Conservation (phyloP, 2,888 invertebrate species). For the Dusona sp. region DNA sequence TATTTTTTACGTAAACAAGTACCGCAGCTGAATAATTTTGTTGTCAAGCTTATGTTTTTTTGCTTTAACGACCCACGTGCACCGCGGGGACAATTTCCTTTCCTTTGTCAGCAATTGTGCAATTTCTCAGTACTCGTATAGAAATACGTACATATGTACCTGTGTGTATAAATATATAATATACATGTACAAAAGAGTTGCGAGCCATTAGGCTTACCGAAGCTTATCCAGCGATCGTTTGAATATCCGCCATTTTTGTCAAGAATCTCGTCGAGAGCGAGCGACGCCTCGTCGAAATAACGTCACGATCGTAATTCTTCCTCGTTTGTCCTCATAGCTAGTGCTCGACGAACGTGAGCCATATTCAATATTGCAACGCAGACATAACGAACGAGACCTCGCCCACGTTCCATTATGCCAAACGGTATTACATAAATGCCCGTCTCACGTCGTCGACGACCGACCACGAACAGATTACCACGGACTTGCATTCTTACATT, state of each 20-base stretch:
- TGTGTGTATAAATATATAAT: not conserved
- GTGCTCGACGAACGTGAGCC: constrained; percentile 21
- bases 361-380: constrained; percentile 53
- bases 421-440: constrained; percentile 74
- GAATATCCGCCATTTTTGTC: constrained; percentile 54
- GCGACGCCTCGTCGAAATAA: constrained; percentile 31
- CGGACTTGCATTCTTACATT: constrained; percentile 32
- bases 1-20: not conserved
- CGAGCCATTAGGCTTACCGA: not conserved
- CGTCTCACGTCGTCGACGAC: constrained; percentile 35
- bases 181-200: not conserved
- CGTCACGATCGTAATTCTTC: constrained; percentile 50
- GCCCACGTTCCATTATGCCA: constrained; percentile 76
- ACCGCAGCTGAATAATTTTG: not conserved
- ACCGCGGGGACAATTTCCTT: constrained; percentile 53
- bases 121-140: constrained; percentile 45
- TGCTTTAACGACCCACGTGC: constrained; percentile 63
- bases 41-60: not conserved
- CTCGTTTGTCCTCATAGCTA: constrained; percentile 42
- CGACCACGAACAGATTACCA: constrained; percentile 31
- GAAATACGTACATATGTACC: not conserved
- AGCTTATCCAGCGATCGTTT: constrained; percentile 48
- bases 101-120: constrained; percentile 66
- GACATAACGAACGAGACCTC: constrained; percentile 73
- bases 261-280: constrained; percentile 37